phyloP scores from a whole-genome alignment of 1,140 invertebrate species.

The Euglossa dilemma region DNA sequence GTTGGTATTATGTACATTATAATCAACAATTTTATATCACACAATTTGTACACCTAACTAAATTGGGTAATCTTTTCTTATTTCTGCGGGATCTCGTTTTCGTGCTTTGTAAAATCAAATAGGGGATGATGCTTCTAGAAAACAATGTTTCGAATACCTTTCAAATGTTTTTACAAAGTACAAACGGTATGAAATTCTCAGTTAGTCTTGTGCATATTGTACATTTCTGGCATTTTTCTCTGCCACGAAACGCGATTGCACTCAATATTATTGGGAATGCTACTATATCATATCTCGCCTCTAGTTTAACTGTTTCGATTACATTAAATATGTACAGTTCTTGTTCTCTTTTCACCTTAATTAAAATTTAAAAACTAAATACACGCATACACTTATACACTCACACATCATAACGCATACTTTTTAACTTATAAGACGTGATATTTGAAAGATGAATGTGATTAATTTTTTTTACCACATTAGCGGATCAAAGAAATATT shows the following conservation, averaged over 20 bases:
- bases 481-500: conserved; percentile 8
- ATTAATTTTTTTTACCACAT: not conserved
- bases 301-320: conserved; percentile 47
- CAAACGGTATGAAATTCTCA: conserved; percentile 72
- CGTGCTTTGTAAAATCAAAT: conserved; percentile 38
- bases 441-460: conserved; percentile 20
- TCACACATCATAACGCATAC: conserved; percentile 46
- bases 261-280: conserved; percentile 67
- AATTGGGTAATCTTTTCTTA: conserved; percentile 48
- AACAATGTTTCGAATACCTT: conserved; percentile 45
- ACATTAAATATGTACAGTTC: conserved; percentile 67
- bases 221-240: conserved; percentile 24
- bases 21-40: conserved; percentile 75
- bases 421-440: conserved; percentile 65
- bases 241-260: conserved; percentile 59
- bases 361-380: conserved; percentile 40
- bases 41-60: conserved; percentile 76
- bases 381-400: conserved; percentile 37
- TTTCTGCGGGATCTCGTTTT: conserved; percentile 28
- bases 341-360: conserved; percentile 34
- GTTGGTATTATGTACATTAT: conserved; percentile 70
- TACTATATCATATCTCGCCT: conserved; percentile 53
- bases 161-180: conserved; percentile 67
- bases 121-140: conserved; percentile 27
- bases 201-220: conserved; percentile 59